Evolutionary conservation across 1,140 invertebrate species (phyloP).

Genomic region (Anastrepha obliqua): DNA sequence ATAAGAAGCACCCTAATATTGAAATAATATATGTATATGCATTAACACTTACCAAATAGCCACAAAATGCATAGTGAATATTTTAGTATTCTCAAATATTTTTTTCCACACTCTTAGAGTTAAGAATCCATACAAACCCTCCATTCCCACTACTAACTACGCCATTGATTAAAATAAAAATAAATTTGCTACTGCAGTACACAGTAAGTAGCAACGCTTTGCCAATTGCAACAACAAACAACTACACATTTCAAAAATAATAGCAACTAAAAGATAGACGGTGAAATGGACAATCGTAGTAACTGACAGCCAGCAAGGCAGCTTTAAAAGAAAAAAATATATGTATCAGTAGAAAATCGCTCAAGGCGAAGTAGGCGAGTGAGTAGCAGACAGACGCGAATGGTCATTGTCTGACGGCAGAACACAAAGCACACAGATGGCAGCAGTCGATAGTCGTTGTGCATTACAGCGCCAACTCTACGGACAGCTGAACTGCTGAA

Average conservation of each 20-base stretch:
- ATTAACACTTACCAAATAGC: too few relatives aligned
- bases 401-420: not conserved
- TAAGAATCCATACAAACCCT: too few relatives aligned
- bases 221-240: not conserved
- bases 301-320: not conserved
- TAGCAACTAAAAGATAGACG: not conserved
- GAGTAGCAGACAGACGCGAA: not conserved
- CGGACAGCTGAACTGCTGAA: not conserved
- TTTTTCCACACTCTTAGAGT: not conserved
- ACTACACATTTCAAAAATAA: not conserved
- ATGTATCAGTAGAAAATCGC: not conserved
- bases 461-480: not conserved
- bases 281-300: not conserved
- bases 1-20: too few relatives aligned
- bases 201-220: not conserved
- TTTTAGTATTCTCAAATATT: not conserved
- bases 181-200: not conserved
- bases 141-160: not conserved
- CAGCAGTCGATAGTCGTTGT: not conserved
- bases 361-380: not conserved
- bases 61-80: too few relatives aligned
- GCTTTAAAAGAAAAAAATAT: not conserved
- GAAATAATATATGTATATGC: too few relatives aligned
- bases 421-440: not conserved
- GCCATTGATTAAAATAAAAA: not conserved